Conservation (phyloP, 2,888 invertebrate species). For the Sceliomorpha sp. region DNA sequence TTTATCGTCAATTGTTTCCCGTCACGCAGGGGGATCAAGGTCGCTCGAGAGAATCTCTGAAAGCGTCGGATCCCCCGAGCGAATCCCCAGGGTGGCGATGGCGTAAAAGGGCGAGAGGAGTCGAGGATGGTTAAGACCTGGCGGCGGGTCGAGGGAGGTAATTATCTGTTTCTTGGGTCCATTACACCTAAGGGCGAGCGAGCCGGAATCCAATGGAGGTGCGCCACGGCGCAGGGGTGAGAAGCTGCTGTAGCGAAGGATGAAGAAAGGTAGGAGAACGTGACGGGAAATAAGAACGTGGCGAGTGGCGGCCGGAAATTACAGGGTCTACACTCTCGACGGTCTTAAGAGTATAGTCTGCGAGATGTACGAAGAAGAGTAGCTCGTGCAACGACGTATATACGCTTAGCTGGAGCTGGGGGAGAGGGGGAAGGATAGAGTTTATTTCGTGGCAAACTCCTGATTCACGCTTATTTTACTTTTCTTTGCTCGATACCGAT, state of each 20-base stretch:
- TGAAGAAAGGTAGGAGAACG: conserved; percentile 64
- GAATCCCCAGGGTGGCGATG: conserved; percentile 49
- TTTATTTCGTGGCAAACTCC: conserved; percentile 32
- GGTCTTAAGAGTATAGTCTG: conserved; percentile 48
- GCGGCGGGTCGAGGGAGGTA: conserved; percentile 63
- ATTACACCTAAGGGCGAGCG: conserved; percentile 65
- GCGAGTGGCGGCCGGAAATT: conserved; percentile 77
- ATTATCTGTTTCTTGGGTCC: conserved; percentile 75
- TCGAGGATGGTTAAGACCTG: conserved; percentile 46
- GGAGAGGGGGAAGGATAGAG: conserved; percentile 6
- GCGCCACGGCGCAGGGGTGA: conserved; percentile 38
- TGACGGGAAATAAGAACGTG: conserved; percentile 79
- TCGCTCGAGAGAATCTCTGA: conserved; percentile 58
- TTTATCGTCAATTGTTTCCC: conserved; percentile 56
- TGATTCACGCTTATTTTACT: conserved; percentile 40
- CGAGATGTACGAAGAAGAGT: conserved; percentile 39
- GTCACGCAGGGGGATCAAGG: conserved; percentile 57
- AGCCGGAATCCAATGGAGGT: conserved; percentile 51
- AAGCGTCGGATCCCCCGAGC: conserved; percentile 48
- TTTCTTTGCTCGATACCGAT: conserved; percentile 18
- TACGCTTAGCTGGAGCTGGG: conserved; percentile 31
- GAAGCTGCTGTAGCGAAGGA: conserved; percentile 50
- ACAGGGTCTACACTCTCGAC: conserved; percentile 67
- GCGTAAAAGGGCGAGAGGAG: conserved; percentile 43
- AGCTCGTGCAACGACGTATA: conserved; percentile 30